phyloP scores from a whole-genome alignment of 2,888 invertebrate genomes.

The Athalia rosae region DNA sequence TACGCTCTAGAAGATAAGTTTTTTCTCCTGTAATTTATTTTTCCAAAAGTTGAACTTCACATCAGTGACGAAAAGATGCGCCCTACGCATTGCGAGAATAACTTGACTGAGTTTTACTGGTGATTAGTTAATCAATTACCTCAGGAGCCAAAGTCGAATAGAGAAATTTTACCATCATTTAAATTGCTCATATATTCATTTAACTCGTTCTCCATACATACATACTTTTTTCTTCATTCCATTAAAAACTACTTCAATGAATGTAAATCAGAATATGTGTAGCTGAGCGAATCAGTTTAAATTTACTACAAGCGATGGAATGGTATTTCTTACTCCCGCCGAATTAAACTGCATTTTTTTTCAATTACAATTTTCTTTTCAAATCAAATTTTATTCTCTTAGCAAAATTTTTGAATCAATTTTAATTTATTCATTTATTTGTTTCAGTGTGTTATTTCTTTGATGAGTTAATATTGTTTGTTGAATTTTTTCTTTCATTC shows the following conservation, averaged over 20 bases:
- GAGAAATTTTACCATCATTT: constrained; percentile 56
- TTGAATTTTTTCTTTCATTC: no score
- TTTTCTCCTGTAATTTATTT: constrained; percentile 42
- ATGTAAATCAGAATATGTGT: constrained; percentile 33
- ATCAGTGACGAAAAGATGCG: constrained; percentile 46
- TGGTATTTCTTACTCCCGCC: neutral
- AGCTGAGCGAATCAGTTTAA: constrained; percentile 28
- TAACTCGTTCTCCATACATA: constrained; percentile 72
- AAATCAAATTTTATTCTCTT: neutral
- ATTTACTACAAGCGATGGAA: constrained; percentile 9
- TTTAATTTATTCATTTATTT: no score
- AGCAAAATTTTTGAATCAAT: no score
- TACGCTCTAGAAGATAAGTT: constrained; percentile 68
- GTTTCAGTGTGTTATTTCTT: no score
- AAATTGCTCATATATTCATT: constrained; percentile 61
- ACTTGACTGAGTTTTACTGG: constrained; percentile 14
- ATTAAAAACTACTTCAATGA: constrained; percentile 53
- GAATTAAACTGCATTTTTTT: neutral
- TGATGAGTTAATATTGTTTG: no score
- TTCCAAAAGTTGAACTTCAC: constrained; percentile 50
- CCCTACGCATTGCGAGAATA: neutral
- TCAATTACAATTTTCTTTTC: neutral
- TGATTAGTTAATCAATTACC: neutral
- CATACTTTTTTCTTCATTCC: constrained; percentile 69
- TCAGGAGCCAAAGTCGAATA: constrained; percentile 54